These are phyloP conservation scores for Cistogaster globosa DNA, from an alignment of 2,888 invertebrate genomes.

Conservation along the genomic window DNA sequence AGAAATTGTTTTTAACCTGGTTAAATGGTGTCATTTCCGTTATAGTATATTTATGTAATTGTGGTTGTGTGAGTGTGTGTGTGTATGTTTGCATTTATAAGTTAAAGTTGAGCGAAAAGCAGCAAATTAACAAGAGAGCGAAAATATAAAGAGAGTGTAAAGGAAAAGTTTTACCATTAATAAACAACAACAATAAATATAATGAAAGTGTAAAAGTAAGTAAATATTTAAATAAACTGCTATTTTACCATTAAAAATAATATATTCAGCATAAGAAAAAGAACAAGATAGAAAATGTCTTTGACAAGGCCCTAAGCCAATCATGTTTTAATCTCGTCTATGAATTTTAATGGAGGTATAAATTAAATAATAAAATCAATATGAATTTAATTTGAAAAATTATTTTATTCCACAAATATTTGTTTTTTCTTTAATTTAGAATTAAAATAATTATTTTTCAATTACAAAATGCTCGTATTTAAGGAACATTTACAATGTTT, in stretches of 20 bases:
- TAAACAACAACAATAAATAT: conserved; percentile 19
- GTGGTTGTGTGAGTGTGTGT: background rate
- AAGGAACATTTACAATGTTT: no score
- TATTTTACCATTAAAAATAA: conserved; percentile 5
- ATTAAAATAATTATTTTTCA: no score
- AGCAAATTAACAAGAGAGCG: background rate
- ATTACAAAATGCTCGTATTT: no score
- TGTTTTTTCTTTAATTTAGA: no score
- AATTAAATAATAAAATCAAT: no score
- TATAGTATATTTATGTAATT: conserved; percentile 47
- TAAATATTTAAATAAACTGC: conserved; percentile 14
- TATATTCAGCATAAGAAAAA: background rate
- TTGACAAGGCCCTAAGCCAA: background rate
- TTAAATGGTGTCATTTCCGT: conserved; percentile 66
- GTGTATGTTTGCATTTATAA: background rate
- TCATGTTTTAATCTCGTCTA: no score
- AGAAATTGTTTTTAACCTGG: conserved; percentile 68
- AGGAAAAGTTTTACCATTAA: background rate
- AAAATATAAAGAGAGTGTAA: background rate
- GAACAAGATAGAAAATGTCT: background rate
- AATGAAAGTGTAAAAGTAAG: conserved; percentile 35
- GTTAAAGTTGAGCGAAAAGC: conserved; percentile 3
- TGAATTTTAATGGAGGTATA: no score
- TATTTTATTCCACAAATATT: no score
- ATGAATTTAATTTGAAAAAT: no score